Evolutionary conservation across 2,113 vertebrate species (phyloP).

Genomic region (Monarcha castaneiventris): DNA sequence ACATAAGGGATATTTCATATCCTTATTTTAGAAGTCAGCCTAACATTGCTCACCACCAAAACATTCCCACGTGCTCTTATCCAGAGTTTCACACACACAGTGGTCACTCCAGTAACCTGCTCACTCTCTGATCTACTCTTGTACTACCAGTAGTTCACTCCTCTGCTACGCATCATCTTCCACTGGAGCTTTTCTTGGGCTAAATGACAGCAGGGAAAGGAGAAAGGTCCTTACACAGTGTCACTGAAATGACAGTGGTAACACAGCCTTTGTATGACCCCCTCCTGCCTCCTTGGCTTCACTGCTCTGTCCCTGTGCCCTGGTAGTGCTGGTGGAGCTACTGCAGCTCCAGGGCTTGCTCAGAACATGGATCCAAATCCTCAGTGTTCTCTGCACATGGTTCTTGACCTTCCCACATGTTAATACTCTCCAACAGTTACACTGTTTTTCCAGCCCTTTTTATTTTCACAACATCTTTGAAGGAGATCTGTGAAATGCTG

Average conservation of each 20-base stretch:
- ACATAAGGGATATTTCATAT: neutral
- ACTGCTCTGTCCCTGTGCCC: neutral
- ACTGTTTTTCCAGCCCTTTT: slow-evolving; percentile 21
- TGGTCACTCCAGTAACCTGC: neutral
- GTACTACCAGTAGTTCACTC: neutral
- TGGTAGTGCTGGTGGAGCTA: neutral
- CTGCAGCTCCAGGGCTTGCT: neutral
- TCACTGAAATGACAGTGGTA: neutral
- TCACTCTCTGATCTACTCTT: neutral
- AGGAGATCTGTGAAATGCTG: slow-evolving; percentile 1
- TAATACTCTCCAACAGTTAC: slow-evolving; percentile 15
- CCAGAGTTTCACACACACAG: neutral
- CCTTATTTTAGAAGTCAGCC: neutral
- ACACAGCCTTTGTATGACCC: neutral
- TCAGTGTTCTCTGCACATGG: neutral
- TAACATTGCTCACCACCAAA: neutral
- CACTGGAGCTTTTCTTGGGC: neutral
- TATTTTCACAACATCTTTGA: slow-evolving; percentile 41
- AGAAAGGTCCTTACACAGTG: neutral
- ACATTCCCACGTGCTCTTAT: neutral
- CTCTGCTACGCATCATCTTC: neutral
- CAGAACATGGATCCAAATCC: neutral
- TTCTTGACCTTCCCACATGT: neutral
- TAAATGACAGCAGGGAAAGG: neutral
- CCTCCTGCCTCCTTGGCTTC: neutral